Evolutionary conservation across 1,140 invertebrate genomes (phyloP), one percentile per base, ranked within the genome.

Genomic region (Hycleus phaleratus): DNA sequence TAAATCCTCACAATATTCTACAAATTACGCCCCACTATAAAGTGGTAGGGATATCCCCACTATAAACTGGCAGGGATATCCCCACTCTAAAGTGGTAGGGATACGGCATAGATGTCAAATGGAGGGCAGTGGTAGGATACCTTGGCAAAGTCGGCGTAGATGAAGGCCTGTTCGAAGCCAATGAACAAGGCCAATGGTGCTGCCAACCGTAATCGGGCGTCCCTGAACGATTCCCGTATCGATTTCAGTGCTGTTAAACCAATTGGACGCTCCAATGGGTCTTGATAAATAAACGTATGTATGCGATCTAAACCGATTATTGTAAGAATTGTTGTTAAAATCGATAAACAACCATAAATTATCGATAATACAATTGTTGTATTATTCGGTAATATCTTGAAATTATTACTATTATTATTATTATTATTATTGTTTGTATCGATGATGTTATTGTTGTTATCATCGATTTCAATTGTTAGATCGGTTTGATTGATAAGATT

Each of bases 111-210:
- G 18, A 18, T 18, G 18, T 18, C 2, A 18, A 18, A 18, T 18
- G 18, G 18, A 1, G 18, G 18, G 1, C 7, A 32, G 7, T 32
- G 4, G 32, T 2, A 7, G 32, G 4, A 70, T 65, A 84, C 84
- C 77, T 85, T 85, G 58, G 82, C 81, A 69, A 85, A 86, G 63
- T 85, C 85, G 4, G 84, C 80, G 64, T 82, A 84, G 68, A 87
- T 85, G 67, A 87, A 86, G 58, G 83, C 85, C 69, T 87, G 85
- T 69, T 87, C 85, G 40, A 87, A 71, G 26, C 85, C 85, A 53
- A 87, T 85, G 63, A 86, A 87, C 8, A 86, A 70, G 0, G 83
- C 82, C 59, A 87, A 77, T 0, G 85, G 84, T 0, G 79, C 79
- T 2, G 81, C 79, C 12, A 86, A 72, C 59, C 82, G 75, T 9